Percentiles rank a stretch among this genome's conserved stretches.
Evolutionary conservation across 2,888 invertebrate genomes (phyloP).

Genomic region (Pseudococcus viburni): DNA sequence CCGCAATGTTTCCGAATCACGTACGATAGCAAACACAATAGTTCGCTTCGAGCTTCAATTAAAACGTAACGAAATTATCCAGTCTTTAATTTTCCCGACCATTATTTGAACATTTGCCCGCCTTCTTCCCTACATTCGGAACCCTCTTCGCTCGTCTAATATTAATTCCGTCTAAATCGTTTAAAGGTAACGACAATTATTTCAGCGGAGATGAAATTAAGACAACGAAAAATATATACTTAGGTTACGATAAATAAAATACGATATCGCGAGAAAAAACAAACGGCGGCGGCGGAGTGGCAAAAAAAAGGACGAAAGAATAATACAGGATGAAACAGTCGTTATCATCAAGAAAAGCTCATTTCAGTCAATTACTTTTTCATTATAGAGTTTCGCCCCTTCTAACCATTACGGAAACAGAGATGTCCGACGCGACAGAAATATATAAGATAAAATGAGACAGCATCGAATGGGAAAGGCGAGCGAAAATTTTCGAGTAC

Average conservation of each 20-base stretch:
- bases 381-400: constrained; percentile 1
- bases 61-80: constrained; percentile 39
- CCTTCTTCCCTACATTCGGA: not conserved
- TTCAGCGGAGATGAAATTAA: constrained; percentile 39
- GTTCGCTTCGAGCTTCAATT: constrained; percentile 36
- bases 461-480: constrained; percentile 8
- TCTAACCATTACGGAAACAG: not conserved
- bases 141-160: not conserved
- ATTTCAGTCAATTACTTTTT: constrained; percentile 55
- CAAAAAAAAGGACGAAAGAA: not conserved
- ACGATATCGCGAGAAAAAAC: not conserved
- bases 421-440: constrained; percentile 47
- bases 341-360: constrained; percentile 48
- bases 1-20: constrained; percentile 34
- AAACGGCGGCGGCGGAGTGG: not conserved
- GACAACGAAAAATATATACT: not conserved
- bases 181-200: constrained; percentile 33
- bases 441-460: constrained; percentile 40
- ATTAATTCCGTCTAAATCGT: constrained; percentile 41
- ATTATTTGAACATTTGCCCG: constrained; percentile 30
- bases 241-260: constrained; percentile 1
- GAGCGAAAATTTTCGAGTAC: constrained; percentile 37
- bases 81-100: constrained; percentile 36
- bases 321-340: constrained; percentile 27
- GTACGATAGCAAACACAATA: constrained; percentile 31